These are phyloP conservation scores for Platysteira castanea DNA, from an alignment of 2,113 vertebrate genomes.

Conservation along the genomic window DNA sequence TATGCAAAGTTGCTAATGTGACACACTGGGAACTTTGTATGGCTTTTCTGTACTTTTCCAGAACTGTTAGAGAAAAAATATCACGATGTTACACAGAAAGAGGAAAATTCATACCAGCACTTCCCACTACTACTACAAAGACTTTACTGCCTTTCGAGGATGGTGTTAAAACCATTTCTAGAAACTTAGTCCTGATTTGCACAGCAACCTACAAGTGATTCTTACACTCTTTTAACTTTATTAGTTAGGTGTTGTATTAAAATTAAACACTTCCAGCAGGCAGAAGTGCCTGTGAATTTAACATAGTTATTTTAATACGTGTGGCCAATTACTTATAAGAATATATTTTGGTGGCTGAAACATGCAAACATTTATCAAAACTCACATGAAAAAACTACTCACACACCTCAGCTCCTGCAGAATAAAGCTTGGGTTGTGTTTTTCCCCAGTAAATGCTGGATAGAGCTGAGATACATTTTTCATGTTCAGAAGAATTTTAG, in stretches of 20 bases:
- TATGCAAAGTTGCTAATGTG: conserved; percentile 35
- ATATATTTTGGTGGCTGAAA: not conserved
- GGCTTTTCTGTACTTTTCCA: conserved; percentile 65
- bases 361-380: not conserved
- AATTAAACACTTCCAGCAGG: conserved; percentile 49
- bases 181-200: conserved; percentile 48
- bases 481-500: conserved; percentile 48
- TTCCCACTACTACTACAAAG: not conserved
- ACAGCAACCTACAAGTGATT: conserved; percentile 44
- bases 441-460: not conserved
- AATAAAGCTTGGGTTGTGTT: not conserved
- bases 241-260: conserved; percentile 41
- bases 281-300: conserved; percentile 63
- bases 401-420: not conserved
- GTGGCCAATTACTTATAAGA: conserved; percentile 40
- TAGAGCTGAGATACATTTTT: not conserved
- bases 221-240: conserved; percentile 54
- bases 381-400: not conserved
- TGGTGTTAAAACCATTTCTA: conserved; percentile 46
- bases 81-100: not conserved
- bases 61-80: conserved; percentile 43
- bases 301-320: conserved; percentile 45
- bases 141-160: not conserved
- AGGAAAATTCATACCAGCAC: conserved; percentile 5
- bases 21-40: conserved; percentile 58